Evolutionary conservation across 2,113 vertebrate genomes (phyloP).

Genomic region (Bothrops jararaca): DNA sequence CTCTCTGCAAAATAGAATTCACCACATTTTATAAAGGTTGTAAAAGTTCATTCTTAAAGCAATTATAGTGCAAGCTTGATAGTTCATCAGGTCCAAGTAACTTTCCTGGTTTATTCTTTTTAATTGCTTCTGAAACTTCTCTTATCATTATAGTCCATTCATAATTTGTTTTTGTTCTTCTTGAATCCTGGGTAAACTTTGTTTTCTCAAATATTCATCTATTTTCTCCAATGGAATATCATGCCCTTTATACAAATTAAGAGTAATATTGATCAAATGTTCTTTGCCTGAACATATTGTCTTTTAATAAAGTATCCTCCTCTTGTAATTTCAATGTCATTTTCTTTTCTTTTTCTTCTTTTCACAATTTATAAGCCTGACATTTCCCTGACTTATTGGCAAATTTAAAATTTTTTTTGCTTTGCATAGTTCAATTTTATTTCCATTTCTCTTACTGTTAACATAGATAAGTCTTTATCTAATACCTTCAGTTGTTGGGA

Average conservation of each 20-base stretch:
- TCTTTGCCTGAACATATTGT: background rate
- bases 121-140: background rate
- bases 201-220: background rate
- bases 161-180: background rate
- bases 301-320: background rate
- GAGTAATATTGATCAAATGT: background rate
- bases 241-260: background rate
- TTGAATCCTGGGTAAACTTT: background rate
- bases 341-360: background rate
- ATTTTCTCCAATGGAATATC: background rate
- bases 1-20: background rate
- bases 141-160: background rate
- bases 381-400: background rate
- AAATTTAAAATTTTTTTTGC: background rate
- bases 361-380: background rate
- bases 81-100: background rate
- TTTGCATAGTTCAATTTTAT: background rate
- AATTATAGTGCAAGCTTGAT: background rate
- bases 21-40: background rate
- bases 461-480: background rate
- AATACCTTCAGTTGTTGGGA: background rate
- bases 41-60: background rate
- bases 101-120: background rate
- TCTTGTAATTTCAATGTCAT: background rate
- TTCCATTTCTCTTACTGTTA: background rate